Conservation (phyloP, 2,888 invertebrate genomes). For the Cryptocephalus primarius region DNA sequence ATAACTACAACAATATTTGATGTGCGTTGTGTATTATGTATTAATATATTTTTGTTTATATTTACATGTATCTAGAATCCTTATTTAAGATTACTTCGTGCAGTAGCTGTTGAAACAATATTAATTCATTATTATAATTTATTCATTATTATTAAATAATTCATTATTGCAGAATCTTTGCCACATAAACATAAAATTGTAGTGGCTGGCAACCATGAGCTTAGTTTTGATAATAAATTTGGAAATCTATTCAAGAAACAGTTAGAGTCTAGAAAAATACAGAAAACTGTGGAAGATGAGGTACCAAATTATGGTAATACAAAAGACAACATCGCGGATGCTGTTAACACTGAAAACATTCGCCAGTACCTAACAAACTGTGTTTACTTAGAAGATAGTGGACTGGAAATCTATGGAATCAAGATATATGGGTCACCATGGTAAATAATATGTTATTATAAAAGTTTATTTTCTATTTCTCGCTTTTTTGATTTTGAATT, state of each 20-base stretch:
- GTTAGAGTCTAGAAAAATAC: constrained; percentile 37
- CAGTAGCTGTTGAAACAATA: neutral
- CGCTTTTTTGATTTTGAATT: too few relatives aligned
- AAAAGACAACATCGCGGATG: constrained; percentile 48
- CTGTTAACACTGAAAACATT: constrained; percentile 53
- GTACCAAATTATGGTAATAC: constrained; percentile 53
- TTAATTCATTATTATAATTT: too few relatives aligned
- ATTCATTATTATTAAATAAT: too few relatives aligned
- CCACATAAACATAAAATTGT: constrained; percentile 72
- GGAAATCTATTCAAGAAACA: constrained; percentile 44
- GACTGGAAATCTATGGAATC: constrained; percentile 55
- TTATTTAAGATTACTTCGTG: too few relatives aligned
- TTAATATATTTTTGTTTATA: neutral
- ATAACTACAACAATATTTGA: neutral
- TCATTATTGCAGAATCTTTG: constrained; percentile 29
- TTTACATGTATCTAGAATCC: neutral
- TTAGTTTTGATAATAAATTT: constrained; percentile 66
- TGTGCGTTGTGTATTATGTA: constrained; percentile 21
- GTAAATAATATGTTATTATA: constrained; percentile 33
- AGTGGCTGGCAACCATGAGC: constrained; percentile 78
- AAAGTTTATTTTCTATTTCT: too few relatives aligned
- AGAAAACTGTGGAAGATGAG: constrained; percentile 39
- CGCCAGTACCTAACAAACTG: constrained; percentile 64
- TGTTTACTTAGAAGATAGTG: constrained; percentile 63
- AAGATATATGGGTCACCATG: constrained; percentile 77